A percentile compares a stretch with the other conserved stretches of the same genome.
phyloP scores from a whole-genome alignment of 64 coral and sea anemone genomes.

The Pocillopora verrucosa region DNA sequence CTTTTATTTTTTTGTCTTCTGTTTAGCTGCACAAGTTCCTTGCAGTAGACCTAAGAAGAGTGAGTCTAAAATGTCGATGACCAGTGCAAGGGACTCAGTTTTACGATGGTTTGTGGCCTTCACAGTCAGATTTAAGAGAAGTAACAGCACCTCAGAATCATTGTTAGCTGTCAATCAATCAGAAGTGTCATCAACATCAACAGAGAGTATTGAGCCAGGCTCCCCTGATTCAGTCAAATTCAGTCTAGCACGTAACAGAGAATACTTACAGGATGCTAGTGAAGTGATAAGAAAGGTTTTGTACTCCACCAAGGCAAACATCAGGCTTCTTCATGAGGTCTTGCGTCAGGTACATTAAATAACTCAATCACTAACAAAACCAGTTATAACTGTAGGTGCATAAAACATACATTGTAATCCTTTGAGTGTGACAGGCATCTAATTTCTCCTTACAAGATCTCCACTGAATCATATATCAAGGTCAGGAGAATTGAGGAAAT shows the following conservation, averaged over 20 bases:
- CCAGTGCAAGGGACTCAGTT: constrained; percentile 79
- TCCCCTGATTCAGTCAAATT: constrained; percentile 17
- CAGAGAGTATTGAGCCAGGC: constrained; percentile 30
- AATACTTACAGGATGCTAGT: constrained; percentile 79
- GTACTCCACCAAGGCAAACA: constrained; percentile 88
- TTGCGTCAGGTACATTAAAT: constrained; percentile 74
- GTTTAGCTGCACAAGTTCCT: constrained; percentile 47
- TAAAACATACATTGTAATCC: no score
- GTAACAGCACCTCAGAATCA: constrained; percentile 6
- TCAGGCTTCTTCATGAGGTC: constrained; percentile 92
- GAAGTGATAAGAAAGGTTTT: constrained; percentile 86
- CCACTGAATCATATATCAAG: no score
- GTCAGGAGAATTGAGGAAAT: no score
- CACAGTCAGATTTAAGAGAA: constrained; percentile 83
- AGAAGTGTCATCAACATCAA: constrained; percentile 64
- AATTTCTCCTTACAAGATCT: no score
- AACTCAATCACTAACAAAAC: no score
- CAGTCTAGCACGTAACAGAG: constrained; percentile 58
- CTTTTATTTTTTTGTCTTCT: neutral
- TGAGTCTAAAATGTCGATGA: constrained; percentile 38
- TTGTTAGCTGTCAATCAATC: constrained; percentile 31
- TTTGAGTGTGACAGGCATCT: no score
- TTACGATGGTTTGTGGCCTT: constrained; percentile 91
- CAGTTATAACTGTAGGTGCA: no score
- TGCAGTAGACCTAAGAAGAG: constrained; percentile 30